These are phyloP conservation scores for Helleia helle DNA, from an alignment of 2,888 invertebrate species.

Conservation along the genomic window DNA sequence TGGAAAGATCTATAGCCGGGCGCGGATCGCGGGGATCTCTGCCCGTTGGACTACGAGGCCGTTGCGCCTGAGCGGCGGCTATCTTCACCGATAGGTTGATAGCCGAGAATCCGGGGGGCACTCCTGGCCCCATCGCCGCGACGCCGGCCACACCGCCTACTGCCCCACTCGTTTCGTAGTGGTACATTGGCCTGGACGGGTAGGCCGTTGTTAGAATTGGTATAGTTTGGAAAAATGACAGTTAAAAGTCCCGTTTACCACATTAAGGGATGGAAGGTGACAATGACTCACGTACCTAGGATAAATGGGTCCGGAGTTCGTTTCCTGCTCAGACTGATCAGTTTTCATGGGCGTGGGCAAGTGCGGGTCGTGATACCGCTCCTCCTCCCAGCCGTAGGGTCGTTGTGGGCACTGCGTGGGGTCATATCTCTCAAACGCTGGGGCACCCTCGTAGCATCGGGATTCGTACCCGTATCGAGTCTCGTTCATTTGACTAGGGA, in stretches of 20 bases:
- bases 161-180: constrained; percentile 78
- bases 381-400: constrained; percentile 73
- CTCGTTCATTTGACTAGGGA: constrained; percentile 73
- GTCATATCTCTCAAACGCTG: constrained; percentile 69
- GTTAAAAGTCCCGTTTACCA: constrained; percentile 58
- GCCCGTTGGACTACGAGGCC: constrained; percentile 82
- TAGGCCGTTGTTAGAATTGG: constrained; percentile 22
- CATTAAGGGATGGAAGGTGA: constrained; percentile 35
- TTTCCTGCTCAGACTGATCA: constrained; percentile 79
- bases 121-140: constrained; percentile 77
- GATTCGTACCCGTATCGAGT: constrained; percentile 70
- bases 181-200: constrained; percentile 83
- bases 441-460: constrained; percentile 67
- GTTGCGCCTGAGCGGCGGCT: constrained; percentile 81
- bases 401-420: constrained; percentile 65
- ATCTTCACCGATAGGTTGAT: constrained; percentile 91
- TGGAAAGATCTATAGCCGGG: constrained; percentile 89
- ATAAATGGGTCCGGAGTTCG: constrained; percentile 81
- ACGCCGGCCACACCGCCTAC: constrained; percentile 76
- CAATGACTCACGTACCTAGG: constrained; percentile 73
- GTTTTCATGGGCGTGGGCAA: constrained; percentile 78
- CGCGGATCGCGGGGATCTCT: constrained; percentile 85
- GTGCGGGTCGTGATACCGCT: constrained; percentile 74
- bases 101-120: constrained; percentile 84
- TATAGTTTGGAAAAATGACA: not conserved